Percentiles rank a stretch among this genome's conserved stretches.
Evolutionary conservation across 2,888 invertebrate genomes (phyloP).

Genomic region (Stenichneumon culpator): DNA sequence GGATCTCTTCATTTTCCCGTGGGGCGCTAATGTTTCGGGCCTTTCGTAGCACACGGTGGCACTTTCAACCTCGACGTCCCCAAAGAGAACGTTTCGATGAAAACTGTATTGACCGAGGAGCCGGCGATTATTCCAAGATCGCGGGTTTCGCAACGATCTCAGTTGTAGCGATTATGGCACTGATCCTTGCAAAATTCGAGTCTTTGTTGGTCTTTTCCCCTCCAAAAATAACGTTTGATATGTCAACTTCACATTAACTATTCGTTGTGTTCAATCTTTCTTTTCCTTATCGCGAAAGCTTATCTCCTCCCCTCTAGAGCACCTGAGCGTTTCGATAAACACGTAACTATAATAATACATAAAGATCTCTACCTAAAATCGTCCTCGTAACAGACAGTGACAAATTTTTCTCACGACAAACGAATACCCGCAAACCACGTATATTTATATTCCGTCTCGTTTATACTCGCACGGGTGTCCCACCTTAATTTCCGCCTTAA

Average conservation of each 20-base stretch:
- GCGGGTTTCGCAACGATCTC: slow-evolving; percentile 27
- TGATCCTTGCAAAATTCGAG: slow-evolving; percentile 23
- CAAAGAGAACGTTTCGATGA: slow-evolving; percentile 15
- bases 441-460: slow-evolving; percentile 49
- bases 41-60: slow-evolving; percentile 70
- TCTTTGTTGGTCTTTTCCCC: slow-evolving; percentile 13
- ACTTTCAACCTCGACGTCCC: slow-evolving; percentile 34
- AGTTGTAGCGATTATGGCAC: background rate
- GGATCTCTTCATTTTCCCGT: slow-evolving; percentile 83
- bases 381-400: slow-evolving; percentile 25
- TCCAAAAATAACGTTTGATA: slow-evolving; percentile 53
- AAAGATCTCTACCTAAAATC: slow-evolving; percentile 38
- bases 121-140: slow-evolving; percentile 18
- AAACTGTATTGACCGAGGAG: slow-evolving; percentile 17
- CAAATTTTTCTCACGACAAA: slow-evolving; percentile 14
- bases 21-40: slow-evolving; percentile 83
- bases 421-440: background rate
- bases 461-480: slow-evolving; percentile 28
- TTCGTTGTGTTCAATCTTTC: slow-evolving; percentile 17
- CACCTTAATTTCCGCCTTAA: slow-evolving; percentile 14
- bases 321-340: slow-evolving; percentile 17
- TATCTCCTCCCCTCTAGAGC: background rate
- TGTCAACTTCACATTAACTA: slow-evolving; percentile 59
- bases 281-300: slow-evolving; percentile 2
- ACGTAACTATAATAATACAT: slow-evolving; percentile 29